Evolutionary conservation across 1,140 invertebrate species (phyloP), one percentile per base, ranked within the genome.

Genomic region (Drosophila novamexicana): DNA sequence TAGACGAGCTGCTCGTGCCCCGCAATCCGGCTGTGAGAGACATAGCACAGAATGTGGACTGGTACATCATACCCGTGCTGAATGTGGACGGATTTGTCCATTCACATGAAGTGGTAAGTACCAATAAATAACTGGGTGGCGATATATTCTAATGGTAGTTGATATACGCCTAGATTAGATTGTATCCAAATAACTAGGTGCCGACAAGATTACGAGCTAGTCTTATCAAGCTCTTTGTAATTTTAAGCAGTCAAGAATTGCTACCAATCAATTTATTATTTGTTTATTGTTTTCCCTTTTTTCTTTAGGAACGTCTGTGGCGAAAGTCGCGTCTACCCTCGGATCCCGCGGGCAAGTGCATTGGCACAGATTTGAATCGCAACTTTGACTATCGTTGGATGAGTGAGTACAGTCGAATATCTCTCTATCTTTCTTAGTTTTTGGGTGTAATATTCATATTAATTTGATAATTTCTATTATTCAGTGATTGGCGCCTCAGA

Each of bases 81-180:
- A 96, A 96, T 90, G 95, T 95, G 32, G 96, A 96, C 92, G 95
- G 95, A 2, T 96, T 96, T 75, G 92, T 93, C 32, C 96, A 94
- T 90, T 94, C 94, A 2, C 94, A 94, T 65, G 92, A 91, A 2
- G 78, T 9, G 63, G 90, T 91, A 42, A 29, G 94, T 16, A 42
- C 6, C 8, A 34, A 52, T 34, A 32, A 52, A 34, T 52, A 52
- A 0, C 12, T 52, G 1, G 49, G n/a, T 8, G 29, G 50, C 50
- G n/a, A n/a, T n/a, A 36, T 4, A 10, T 10, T 10, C 37, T 39
- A 12, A 39, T 29, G 22, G 4, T 29, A 12, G 4, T 39, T 12
- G 16, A 34, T 52, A 16, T 14, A 36, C 18, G 9, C 10, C 10
- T 57, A 40, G 39, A 53, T 53, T 36, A 53, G 50, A 70, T 75